phyloP scores from a whole-genome alignment of 2,888 invertebrate species.

The Chalcosyrphus nemorum region DNA sequence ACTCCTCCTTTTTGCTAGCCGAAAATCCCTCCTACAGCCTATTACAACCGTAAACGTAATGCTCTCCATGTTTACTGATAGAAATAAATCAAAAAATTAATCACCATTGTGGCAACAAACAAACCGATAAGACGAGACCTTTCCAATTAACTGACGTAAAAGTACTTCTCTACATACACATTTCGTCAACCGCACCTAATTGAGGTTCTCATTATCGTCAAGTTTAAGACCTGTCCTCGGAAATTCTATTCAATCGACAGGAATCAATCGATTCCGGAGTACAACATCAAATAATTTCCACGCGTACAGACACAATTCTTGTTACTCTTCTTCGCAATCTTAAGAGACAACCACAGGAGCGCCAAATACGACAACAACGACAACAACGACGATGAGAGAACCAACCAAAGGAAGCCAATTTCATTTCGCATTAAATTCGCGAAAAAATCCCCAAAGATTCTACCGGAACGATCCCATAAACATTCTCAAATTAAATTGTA shows the following conservation, averaged over 20 bases:
- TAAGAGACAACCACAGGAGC: constrained; percentile 5
- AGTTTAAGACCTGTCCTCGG: constrained; percentile 33
- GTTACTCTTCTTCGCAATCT: constrained; percentile 7
- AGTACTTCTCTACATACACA: not conserved
- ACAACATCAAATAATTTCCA: constrained; percentile 47
- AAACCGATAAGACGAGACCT: constrained; percentile 10
- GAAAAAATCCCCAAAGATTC: constrained; percentile 56
- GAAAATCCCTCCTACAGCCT: not conserved
- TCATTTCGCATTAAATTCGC: constrained; percentile 60
- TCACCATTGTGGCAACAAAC: not conserved
- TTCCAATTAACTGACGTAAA: not conserved
- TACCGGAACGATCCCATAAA: constrained; percentile 66
- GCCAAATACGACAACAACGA: not conserved
- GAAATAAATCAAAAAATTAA: not conserved
- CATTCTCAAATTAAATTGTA: constrained; percentile 72
- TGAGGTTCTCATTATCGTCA: constrained; percentile 60
- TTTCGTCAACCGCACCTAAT: constrained; percentile 49
- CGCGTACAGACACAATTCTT: constrained; percentile 39
- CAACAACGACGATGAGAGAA: not conserved
- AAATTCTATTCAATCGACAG: constrained; percentile 46
- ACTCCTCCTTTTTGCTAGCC: not conserved
- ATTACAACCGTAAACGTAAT: not conserved
- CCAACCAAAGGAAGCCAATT: constrained; percentile 63
- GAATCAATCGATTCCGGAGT: constrained; percentile 53
- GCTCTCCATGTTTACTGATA: not conserved